Evolutionary conservation across 2,888 invertebrate species (phyloP).

Genomic region (Cephus runcator): DNA sequence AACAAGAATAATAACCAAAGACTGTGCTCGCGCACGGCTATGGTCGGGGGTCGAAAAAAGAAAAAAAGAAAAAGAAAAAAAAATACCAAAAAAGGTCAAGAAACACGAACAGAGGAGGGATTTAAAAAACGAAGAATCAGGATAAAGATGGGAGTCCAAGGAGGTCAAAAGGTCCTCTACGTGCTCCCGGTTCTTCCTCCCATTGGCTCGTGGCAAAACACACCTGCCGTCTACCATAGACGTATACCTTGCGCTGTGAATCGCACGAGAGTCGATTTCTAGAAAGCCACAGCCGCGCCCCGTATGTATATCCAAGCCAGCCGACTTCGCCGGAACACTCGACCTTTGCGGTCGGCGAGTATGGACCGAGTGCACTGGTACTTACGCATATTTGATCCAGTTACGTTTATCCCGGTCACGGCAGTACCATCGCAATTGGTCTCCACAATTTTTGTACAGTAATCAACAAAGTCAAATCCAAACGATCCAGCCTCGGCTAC

Average conservation of each 20-base stretch:
- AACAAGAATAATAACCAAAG: background rate
- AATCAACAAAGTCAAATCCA: background rate
- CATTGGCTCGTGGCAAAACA: slow-evolving; percentile 39
- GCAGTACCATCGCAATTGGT: background rate
- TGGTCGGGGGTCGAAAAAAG: background rate
- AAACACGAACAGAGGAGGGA: slow-evolving; percentile 11
- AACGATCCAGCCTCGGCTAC: background rate
- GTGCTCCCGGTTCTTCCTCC: slow-evolving; percentile 51
- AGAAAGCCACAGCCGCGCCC: background rate
- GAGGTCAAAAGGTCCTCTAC: slow-evolving; percentile 57
- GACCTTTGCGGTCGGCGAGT: background rate
- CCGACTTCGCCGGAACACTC: background rate
- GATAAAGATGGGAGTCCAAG: slow-evolving; percentile 53
- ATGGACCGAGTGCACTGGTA: background rate
- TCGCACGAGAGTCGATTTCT: background rate
- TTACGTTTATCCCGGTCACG: background rate
- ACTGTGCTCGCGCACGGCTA: background rate
- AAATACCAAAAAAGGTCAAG: background rate
- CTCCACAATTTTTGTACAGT: background rate
- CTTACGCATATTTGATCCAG: background rate
- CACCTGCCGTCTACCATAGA: slow-evolving; percentile 38
- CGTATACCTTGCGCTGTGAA: background rate
- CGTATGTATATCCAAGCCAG: background rate
- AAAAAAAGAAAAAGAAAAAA: background rate
- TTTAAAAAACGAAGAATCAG: slow-evolving; percentile 25